phyloP scores from a whole-genome alignment of 2,113 vertebrate species.

The Misgurnus anguillicaudatus region DNA sequence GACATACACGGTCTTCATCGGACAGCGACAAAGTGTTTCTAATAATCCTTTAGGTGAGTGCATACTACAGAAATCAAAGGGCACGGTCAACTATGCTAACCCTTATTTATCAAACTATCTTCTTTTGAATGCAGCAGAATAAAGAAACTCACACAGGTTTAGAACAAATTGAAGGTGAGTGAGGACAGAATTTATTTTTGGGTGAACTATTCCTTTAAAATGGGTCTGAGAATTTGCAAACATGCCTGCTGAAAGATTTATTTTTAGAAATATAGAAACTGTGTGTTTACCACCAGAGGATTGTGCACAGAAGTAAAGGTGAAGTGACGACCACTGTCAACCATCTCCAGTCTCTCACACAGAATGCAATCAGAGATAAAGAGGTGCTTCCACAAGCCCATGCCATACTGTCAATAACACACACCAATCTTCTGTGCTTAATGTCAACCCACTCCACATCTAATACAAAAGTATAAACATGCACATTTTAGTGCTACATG shows the following conservation, averaged over 20 bases:
- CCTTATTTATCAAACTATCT: too few species aligned
- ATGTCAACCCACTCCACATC: slow-evolving; percentile 79
- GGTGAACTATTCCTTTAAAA: too few species aligned
- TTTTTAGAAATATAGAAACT: background rate
- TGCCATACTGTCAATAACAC: slow-evolving; percentile 67
- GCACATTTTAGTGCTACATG: background rate
- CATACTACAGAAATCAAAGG: too few species aligned
- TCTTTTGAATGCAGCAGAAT: too few species aligned
- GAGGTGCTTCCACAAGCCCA: slow-evolving; percentile 67
- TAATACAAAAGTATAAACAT: slow-evolving; percentile 44
- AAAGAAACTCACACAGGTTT: too few species aligned
- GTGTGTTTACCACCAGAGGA: slow-evolving; percentile 70
- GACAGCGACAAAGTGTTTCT: too few species aligned
- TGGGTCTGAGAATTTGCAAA: too few species aligned
- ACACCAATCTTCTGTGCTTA: slow-evolving; percentile 70
- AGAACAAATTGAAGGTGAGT: too few species aligned
- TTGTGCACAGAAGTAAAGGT: slow-evolving; percentile 63
- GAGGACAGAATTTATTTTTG: too few species aligned
- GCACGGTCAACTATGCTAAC: too few species aligned
- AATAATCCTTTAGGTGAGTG: too few species aligned
- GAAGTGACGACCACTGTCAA: slow-evolving; percentile 65
- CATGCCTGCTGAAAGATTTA: background rate
- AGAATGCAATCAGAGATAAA: slow-evolving; percentile 67
- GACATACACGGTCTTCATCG: too few species aligned
- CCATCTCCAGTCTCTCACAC: slow-evolving; percentile 72